Evolutionary conservation across 2,888 invertebrate genomes (phyloP).

Genomic region (Calameuta idolon): DNA sequence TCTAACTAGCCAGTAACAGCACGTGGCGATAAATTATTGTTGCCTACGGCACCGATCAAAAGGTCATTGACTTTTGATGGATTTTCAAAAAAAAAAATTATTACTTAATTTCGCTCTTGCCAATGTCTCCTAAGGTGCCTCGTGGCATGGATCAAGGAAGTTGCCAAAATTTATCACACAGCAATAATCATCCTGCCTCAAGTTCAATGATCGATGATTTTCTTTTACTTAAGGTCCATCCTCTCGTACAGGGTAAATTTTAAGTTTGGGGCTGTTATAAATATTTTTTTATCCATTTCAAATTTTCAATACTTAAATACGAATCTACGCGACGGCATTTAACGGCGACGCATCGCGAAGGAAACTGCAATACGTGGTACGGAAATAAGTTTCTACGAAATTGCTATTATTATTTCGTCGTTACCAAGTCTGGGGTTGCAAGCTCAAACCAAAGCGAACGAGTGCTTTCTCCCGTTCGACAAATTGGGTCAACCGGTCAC

Average conservation of each 20-base stretch:
- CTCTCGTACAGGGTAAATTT: background rate
- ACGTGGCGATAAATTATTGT: conserved; percentile 52
- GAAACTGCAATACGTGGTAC: background rate
- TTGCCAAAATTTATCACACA: background rate
- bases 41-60: conserved; percentile 33
- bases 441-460: background rate
- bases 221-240: background rate
- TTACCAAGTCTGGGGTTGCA: background rate
- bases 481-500: background rate
- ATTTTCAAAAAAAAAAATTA: background rate
- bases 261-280: background rate
- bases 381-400: background rate
- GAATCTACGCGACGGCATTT: background rate
- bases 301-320: background rate
- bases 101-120: background rate
- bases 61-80: conserved; percentile 44
- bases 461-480: background rate
- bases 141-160: background rate
- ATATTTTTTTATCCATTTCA: background rate
- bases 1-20: conserved; percentile 26
- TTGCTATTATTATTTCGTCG: background rate
- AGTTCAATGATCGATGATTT: background rate
- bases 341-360: background rate
- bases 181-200: background rate
- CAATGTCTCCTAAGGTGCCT: background rate